phyloP scores from a whole-genome alignment of 2,113 vertebrate species.

The Aspidoscelis tigris region DNA sequence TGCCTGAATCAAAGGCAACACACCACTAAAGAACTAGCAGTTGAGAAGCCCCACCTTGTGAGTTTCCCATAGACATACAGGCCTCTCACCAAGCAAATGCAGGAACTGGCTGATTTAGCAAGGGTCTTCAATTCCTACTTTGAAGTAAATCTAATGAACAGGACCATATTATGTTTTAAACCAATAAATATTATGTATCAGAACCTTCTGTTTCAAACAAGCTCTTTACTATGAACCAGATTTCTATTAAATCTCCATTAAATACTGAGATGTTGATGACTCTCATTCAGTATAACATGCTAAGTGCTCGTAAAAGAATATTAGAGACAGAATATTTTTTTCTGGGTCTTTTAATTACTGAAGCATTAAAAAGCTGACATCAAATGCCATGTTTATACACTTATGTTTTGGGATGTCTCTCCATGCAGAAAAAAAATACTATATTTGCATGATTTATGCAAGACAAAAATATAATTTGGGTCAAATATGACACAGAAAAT shows the following conservation, averaged over 20 bases:
- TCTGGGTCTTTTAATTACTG: neutral
- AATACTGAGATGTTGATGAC: neutral
- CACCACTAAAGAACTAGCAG: neutral
- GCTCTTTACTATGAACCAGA: constrained; percentile 1
- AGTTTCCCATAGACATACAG: neutral
- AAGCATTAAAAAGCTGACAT: neutral
- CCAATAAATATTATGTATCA: constrained; percentile 27
- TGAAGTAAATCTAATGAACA: constrained; percentile 36
- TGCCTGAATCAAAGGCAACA: neutral
- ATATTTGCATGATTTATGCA: neutral
- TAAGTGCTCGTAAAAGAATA: constrained; percentile 19
- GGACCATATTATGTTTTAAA: constrained; percentile 10
- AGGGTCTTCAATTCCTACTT: constrained; percentile 17
- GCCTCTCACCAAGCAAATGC: neutral
- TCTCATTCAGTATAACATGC: constrained; percentile 15
- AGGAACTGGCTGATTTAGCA: too few species aligned
- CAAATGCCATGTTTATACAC: constrained; percentile 11
- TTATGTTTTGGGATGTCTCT: too few species aligned
- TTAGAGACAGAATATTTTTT: neutral
- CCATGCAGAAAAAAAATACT: neutral
- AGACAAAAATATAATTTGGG: neutral
- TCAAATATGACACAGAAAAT: neutral
- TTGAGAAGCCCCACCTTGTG: neutral
- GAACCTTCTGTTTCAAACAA: constrained; percentile 22
- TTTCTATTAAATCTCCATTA: constrained; percentile 2